A percentile compares a stretch with the other conserved stretches of the same genome.
phyloP scores from a whole-genome alignment of 2,888 invertebrate genomes.

The Cyrtodaria siliqua region DNA sequence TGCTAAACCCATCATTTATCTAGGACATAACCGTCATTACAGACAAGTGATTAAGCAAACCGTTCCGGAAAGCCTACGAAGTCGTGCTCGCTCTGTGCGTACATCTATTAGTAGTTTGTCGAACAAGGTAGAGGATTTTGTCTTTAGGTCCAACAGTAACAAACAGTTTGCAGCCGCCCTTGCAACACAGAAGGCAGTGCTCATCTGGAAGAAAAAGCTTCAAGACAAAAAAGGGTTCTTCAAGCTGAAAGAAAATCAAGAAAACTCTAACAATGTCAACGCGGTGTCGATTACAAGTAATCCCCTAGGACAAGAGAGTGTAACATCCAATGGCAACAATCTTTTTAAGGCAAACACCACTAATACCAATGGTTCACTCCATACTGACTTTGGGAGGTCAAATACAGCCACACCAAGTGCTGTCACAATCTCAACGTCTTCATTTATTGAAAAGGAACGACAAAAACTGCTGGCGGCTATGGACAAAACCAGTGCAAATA shows the following conservation, averaged over 20 bases:
- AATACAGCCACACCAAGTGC: slow-evolving; percentile 21
- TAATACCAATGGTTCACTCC: background rate
- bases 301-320: background rate
- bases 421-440: slow-evolving; percentile 12
- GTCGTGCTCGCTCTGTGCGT: slow-evolving; percentile 46
- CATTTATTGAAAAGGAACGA: slow-evolving; percentile 49
- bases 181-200: slow-evolving; percentile 56
- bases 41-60: slow-evolving; percentile 61
- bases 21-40: slow-evolving; percentile 68
- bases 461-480: slow-evolving; percentile 10
- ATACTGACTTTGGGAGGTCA: background rate
- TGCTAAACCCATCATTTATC: slow-evolving; percentile 67
- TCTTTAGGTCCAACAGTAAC: slow-evolving; percentile 58
- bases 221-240: slow-evolving; percentile 6
- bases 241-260: slow-evolving; percentile 4
- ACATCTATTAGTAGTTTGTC: slow-evolving; percentile 47
- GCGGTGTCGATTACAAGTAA: background rate
- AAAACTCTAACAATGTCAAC: background rate
- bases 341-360: too few species aligned
- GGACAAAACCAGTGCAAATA: too few species aligned
- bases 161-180: slow-evolving; percentile 52
- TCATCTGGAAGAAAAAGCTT: slow-evolving; percentile 58
- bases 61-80: slow-evolving; percentile 61
- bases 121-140: slow-evolving; percentile 61
- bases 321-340: background rate